A percentile compares a stretch with the other conserved stretches of the same genome.
phyloP scores from a whole-genome alignment of 2,113 vertebrate species.

The Xerus inauris region DNA sequence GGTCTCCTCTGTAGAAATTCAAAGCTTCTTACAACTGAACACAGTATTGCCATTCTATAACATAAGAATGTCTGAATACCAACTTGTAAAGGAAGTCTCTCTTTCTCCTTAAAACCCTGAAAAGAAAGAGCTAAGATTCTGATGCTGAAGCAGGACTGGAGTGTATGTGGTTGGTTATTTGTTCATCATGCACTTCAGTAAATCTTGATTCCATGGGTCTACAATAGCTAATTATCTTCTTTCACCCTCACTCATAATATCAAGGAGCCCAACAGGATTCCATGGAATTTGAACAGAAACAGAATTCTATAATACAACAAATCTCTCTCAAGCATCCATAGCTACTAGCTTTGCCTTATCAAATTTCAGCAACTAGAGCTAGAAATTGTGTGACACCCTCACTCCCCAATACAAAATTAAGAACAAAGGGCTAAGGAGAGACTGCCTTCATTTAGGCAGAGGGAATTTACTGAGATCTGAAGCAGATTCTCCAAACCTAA shows the following conservation, averaged over 20 bases:
- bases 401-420: neutral
- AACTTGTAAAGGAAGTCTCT: conserved; percentile 53
- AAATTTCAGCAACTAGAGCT: conserved; percentile 33
- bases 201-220: conserved; percentile 29
- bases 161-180: neutral
- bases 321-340: conserved; percentile 20
- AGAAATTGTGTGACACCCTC: neutral
- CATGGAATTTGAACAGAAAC: conserved; percentile 44
- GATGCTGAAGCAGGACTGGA: conserved; percentile 7
- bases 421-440: conserved; percentile 23
- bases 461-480: conserved; percentile 19
- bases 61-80: conserved; percentile 20
- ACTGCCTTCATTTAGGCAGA: conserved; percentile 29
- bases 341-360: neutral
- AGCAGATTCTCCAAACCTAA: conserved; percentile 9
- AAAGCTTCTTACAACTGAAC: conserved; percentile 57
- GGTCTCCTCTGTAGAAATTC: conserved; percentile 26
- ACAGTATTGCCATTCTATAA: conserved; percentile 3
- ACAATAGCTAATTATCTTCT: conserved; percentile 59
- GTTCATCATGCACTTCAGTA: neutral
- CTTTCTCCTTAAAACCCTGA: conserved; percentile 28
- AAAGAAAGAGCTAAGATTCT: neutral
- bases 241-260: conserved; percentile 34
- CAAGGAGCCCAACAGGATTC: neutral
- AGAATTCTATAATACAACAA: conserved; percentile 48